Evolutionary conservation across 2,113 vertebrate species (phyloP).

Genomic region (Argyrosomus japonicus): DNA sequence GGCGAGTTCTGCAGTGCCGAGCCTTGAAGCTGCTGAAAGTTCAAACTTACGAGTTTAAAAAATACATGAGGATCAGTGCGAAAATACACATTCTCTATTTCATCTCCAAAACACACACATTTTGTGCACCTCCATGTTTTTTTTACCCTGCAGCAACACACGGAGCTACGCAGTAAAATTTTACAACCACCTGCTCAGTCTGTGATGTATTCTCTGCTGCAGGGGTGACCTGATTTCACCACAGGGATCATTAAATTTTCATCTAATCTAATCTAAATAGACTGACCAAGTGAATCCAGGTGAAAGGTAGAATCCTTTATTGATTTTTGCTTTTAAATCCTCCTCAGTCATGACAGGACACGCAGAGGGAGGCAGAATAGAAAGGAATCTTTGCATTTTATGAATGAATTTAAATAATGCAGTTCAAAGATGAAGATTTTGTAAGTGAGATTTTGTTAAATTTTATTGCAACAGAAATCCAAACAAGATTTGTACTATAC

Average conservation of each 20-base stretch:
- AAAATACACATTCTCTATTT: conserved; percentile 24
- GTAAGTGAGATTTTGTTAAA: neutral
- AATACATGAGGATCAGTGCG: conserved; percentile 35
- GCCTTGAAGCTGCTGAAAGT: conserved; percentile 29
- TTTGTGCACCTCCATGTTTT: neutral
- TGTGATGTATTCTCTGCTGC: conserved; percentile 18
- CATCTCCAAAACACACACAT: neutral
- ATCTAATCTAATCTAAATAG: conserved; percentile 42
- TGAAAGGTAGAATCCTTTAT: conserved; percentile 36
- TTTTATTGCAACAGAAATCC: neutral
- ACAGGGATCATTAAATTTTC: conserved; percentile 40
- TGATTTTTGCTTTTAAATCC: conserved; percentile 25
- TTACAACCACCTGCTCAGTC: conserved; percentile 23
- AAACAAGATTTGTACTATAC: neutral
- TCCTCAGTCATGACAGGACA: neutral
- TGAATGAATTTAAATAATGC: neutral
- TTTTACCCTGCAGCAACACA: neutral
- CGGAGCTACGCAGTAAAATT: neutral
- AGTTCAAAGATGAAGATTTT: neutral
- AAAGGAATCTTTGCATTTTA: neutral
- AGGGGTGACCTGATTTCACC: conserved; percentile 30
- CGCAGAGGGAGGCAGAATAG: neutral
- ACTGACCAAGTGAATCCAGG: conserved; percentile 32
- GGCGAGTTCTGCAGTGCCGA: neutral
- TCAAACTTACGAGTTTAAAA: conserved; percentile 41